Evolutionary conservation across 2,113 vertebrate genomes (phyloP).

Genomic region (Silurus meridionalis): DNA sequence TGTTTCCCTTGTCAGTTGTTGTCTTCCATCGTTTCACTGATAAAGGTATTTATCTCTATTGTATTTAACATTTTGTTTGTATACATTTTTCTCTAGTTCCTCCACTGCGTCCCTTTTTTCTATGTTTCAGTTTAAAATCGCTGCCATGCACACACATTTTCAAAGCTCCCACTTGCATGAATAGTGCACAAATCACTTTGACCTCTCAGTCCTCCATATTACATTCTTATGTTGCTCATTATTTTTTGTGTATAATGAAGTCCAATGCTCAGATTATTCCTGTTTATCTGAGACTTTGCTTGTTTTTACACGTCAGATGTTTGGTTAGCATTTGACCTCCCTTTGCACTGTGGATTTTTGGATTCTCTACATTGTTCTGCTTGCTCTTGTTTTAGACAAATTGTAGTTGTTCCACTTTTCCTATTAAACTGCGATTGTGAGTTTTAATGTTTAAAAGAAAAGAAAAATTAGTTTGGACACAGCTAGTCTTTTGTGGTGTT

Average conservation of each 20-base stretch:
- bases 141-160: background rate
- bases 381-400: background rate
- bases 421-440: background rate
- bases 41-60: background rate
- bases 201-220: background rate
- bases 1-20: background rate
- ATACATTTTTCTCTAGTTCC: background rate
- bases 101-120: background rate
- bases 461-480: no score
- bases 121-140: background rate
- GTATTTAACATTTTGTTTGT: background rate
- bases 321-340: background rate
- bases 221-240: background rate
- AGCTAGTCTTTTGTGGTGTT: no score
- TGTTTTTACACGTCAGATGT: background rate
- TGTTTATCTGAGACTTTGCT: background rate
- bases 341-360: background rate
- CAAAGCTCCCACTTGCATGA: background rate
- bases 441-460: background rate
- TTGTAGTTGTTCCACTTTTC: background rate
- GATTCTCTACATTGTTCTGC: background rate
- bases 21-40: background rate
- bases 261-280: background rate
- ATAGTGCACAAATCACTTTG: background rate
- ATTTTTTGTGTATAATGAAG: background rate